Conservation (phyloP, 2,888 invertebrate genomes). For the Phania funesta region DNA sequence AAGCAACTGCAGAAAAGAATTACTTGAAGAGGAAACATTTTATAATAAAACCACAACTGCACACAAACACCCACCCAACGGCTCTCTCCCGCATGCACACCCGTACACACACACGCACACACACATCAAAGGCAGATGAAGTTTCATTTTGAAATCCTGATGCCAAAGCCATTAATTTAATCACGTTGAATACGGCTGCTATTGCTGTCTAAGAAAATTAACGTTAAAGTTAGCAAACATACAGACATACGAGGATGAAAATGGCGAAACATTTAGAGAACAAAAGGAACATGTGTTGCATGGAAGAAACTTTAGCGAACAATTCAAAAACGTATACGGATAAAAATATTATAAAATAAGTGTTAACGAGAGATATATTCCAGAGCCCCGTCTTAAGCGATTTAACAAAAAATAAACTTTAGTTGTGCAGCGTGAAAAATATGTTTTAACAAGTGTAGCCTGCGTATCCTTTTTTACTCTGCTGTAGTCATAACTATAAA, state of each 20-base stretch:
- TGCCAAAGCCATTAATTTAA: constrained; percentile 60
- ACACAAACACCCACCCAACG: neutral
- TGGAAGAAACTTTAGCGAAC: constrained; percentile 33
- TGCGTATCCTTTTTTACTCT: constrained; percentile 26
- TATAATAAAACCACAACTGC: constrained; percentile 21
- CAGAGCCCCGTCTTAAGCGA: constrained; percentile 14
- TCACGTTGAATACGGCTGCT: constrained; percentile 29
- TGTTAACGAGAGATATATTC: constrained; percentile 34
- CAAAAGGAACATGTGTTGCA: constrained; percentile 53
- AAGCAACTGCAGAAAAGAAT: neutral
- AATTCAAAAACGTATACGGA: constrained; percentile 8
- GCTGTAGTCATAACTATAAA: constrained; percentile 25
- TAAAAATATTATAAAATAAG: constrained; percentile 15
- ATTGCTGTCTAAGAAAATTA: constrained; percentile 28
- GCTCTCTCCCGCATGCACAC: neutral
- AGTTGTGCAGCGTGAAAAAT: constrained; percentile 28
- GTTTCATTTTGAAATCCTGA: constrained; percentile 42
- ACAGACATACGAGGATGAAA: neutral
- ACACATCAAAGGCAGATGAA: constrained; percentile 41
- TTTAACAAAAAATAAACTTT: constrained; percentile 28
- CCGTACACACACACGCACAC: neutral
- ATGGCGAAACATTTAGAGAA: constrained; percentile 2
- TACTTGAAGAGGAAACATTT: constrained; percentile 26
- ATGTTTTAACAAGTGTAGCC: constrained; percentile 33
- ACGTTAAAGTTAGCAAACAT: neutral